Evolutionary conservation across 2,797 vertebrate genomes (phyloP), one percentile per base, ranked within the genome.

Genomic region (Eupleurogrammus muticus): DNA sequence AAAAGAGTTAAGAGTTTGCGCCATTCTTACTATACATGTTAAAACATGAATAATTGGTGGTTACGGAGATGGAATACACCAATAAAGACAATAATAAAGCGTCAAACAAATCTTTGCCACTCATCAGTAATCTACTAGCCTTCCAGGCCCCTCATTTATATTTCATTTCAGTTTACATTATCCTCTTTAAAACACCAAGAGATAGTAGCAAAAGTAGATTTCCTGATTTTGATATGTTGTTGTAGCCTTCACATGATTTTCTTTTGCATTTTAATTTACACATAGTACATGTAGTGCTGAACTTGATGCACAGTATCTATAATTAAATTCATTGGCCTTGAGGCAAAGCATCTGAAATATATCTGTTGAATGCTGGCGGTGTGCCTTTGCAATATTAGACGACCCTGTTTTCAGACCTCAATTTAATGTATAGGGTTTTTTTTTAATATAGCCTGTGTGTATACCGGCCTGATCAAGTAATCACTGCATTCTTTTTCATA

Each of bases 381-480:
- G 47, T 46, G 47, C 38, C 23, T 16, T 55, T 69, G 55, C 42
- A 34, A 5, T 34, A 12, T 55, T 16, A 16, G 35, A 58, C 3
- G 47, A 67, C 50, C 35, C 24, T 49, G 20, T 69, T 77, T 59
- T 70, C 35, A 67, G 42, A 35, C 17, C 46, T 2, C 19, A 10
- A 2, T 21, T 5, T 17, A 58, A 38, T 75, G 35, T 73, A 14
- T 75, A 59, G 28, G 3, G 28, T 28, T 61, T 54, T 70, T 55
- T 50, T 21, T 24, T 62, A 47, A 70, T 66, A 20, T 28, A 23
- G 73, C 44, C 42, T 64, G 51, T 63, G 52, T 53, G 52, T 44
- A 16, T 52, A 24, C 23, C 19, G 14, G 34, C 50, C 70, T n/a
- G 49, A 60, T 80, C 72, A 74, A 69, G 52, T 76, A 54, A 80